Evolutionary conservation across 2,797 vertebrate genomes (phyloP), one percentile per base, ranked within the genome.

Genomic region (Diceros bicornis): DNA sequence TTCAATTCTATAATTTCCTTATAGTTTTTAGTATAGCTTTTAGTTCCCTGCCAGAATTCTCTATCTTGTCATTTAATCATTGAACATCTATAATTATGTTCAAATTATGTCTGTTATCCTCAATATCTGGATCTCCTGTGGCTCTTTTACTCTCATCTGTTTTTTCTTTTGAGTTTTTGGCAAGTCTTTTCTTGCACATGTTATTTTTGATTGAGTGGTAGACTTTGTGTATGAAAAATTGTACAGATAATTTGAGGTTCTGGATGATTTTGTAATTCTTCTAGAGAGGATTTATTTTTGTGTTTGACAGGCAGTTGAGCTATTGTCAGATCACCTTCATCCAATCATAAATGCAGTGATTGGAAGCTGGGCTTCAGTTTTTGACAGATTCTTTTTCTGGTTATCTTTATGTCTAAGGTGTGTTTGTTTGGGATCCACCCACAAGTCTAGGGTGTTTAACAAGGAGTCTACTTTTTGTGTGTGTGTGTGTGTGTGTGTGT

Each of bases 301-400:
- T 21, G 69, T 69, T 32, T 95, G 62, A 20, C 27, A 75, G 20
- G 21, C 66, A 57, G 44, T 84, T 93, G 85, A 68, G 32, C 71
- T 85, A 2, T 69, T 79, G 8, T 59, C 55, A 83, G n/a, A 82
- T 89, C 12, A 78, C 34, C 20, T 77, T 57, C 27, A 34, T 85
- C 47, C 44, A 92, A 0, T 81, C 34, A 74, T 64, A 66, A 64
- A 55, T 44, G 61, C 34, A 68, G 2, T 77, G 37, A 25, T 32
- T 90, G 57, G 29, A 92, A 82, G 29, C 29, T 59, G 25, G 72
- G 14, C 81, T 87, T 96, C 27, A 55, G 20, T 55, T 95, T 96
- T 93, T 90, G n/a, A 32, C 18, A 82, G n/a, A 16, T 87, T 81
- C 17, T 79, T 92, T 71, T 95, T 92, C 66, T 89, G 18, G 27